phyloP scores from a whole-genome alignment of 2,113 vertebrate species.

The Amphiprion percula region DNA sequence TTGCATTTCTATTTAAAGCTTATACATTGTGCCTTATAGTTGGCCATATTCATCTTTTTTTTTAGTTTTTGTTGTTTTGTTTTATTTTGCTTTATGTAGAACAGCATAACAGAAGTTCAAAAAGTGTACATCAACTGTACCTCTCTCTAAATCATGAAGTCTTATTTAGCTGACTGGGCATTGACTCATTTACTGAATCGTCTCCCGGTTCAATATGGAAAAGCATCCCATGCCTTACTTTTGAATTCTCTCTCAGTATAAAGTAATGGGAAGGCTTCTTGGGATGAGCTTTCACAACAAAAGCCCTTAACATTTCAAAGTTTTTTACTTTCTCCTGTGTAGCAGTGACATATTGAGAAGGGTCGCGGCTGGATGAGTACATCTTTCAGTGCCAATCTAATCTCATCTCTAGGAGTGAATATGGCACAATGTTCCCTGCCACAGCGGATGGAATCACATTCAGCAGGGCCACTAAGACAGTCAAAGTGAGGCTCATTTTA shows the following conservation, averaged over 20 bases:
- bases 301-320: slow-evolving; percentile 21
- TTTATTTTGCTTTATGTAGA: background rate
- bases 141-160: background rate
- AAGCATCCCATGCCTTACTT: background rate
- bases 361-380: slow-evolving; percentile 34
- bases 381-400: slow-evolving; percentile 53
- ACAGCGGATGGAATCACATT: slow-evolving; percentile 57
- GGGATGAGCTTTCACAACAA: slow-evolving; percentile 5
- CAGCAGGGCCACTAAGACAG: slow-evolving; percentile 41
- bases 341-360: slow-evolving; percentile 41
- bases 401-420: slow-evolving; percentile 54
- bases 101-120: slow-evolving; percentile 8
- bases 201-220: background rate
- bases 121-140: background rate
- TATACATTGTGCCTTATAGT: background rate
- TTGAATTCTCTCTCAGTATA: background rate
- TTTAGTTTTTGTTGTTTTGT: background rate
- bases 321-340: slow-evolving; percentile 39
- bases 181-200: slow-evolving; percentile 17
- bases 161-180: slow-evolving; percentile 2
- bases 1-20: slow-evolving; percentile 24
- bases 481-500: slow-evolving; percentile 52
- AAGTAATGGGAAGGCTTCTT: slow-evolving; percentile 25
- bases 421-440: slow-evolving; percentile 36
- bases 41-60: rapidly evolving